phyloP scores from a whole-genome alignment of 2,888 invertebrate genomes.

The Melitaea athalia region DNA sequence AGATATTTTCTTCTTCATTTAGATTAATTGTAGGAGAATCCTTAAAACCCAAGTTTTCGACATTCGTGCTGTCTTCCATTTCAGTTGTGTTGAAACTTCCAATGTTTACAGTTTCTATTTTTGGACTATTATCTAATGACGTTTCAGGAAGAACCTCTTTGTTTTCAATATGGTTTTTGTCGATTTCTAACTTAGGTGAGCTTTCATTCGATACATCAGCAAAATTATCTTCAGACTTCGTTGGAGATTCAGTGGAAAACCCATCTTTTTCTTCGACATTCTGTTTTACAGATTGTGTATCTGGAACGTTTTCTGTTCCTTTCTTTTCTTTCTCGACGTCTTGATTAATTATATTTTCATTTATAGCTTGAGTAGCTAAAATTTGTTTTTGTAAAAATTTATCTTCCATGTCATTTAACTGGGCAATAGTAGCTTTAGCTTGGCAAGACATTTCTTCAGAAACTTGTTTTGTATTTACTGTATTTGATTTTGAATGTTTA shows the following conservation, averaged over 20 bases:
- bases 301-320: conserved; percentile 10
- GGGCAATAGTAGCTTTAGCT: conserved; percentile 60
- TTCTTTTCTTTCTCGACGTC: conserved; percentile 51
- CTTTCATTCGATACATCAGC: conserved; percentile 68
- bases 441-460: conserved; percentile 55
- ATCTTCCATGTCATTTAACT: conserved; percentile 70
- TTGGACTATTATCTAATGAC: neutral
- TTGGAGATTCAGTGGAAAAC: conserved; percentile 54
- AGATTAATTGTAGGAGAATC: neutral
- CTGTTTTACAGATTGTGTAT: conserved; percentile 8
- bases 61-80: neutral
- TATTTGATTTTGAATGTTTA: conserved; percentile 47
- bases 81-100: neutral
- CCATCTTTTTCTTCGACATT: conserved; percentile 48
- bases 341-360: conserved; percentile 65
- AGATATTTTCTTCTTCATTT: neutral
- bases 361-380: conserved; percentile 57
- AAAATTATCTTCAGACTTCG: conserved; percentile 69
- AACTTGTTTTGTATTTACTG: conserved; percentile 42
- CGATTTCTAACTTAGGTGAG: conserved; percentile 51
- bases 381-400: conserved; percentile 64
- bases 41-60: neutral
- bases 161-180: conserved; percentile 35
- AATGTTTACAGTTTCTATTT: neutral
- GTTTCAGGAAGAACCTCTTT: conserved; percentile 12